Conservation (phyloP, 2,113 vertebrate genomes). For the Thinocorus orbignyianus region DNA sequence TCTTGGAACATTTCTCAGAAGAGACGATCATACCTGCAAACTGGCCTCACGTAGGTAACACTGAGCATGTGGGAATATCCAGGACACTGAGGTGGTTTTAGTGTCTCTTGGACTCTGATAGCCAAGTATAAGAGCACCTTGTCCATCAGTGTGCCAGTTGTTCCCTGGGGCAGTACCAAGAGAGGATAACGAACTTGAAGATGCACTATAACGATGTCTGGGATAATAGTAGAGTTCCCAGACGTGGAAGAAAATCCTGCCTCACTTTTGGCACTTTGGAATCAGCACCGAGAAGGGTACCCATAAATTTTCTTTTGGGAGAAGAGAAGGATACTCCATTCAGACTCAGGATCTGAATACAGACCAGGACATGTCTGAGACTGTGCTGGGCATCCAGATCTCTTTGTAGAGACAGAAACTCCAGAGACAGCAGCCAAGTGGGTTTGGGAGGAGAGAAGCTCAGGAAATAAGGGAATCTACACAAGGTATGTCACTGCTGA, state of each 20-base stretch:
- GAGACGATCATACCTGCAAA: constrained; percentile 26
- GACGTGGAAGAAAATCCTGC: constrained; percentile 62
- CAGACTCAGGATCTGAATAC: constrained; percentile 68
- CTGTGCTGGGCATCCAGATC: constrained; percentile 68
- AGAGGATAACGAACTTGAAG: constrained; percentile 63
- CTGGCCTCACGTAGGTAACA: constrained; percentile 42
- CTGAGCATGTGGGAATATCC: constrained; percentile 42
- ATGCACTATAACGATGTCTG: constrained; percentile 25
- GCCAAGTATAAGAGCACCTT: constrained; percentile 50
- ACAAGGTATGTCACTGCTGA: constrained; percentile 65
- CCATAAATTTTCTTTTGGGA: constrained; percentile 58
- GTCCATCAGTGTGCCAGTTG: constrained; percentile 38
- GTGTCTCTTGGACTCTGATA: constrained; percentile 60
- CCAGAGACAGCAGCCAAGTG: constrained; percentile 71
- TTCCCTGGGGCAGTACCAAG: constrained; percentile 58
- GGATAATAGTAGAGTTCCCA: constrained; percentile 54
- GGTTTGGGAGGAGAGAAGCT: constrained; percentile 72
- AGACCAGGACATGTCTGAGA: constrained; percentile 69
- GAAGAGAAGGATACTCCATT: constrained; percentile 67
- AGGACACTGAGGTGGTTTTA: constrained; percentile 54
- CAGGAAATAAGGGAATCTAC: constrained; percentile 68
- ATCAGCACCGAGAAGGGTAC: constrained; percentile 55
- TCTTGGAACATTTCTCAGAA: constrained; percentile 61
- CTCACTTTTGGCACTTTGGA: constrained; percentile 65
- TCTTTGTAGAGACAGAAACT: constrained; percentile 71